A percentile compares a stretch with the other conserved stretches of the same genome.
Conservation (phyloP, 2,888 invertebrate genomes). For the Melipona bicolor region DNA sequence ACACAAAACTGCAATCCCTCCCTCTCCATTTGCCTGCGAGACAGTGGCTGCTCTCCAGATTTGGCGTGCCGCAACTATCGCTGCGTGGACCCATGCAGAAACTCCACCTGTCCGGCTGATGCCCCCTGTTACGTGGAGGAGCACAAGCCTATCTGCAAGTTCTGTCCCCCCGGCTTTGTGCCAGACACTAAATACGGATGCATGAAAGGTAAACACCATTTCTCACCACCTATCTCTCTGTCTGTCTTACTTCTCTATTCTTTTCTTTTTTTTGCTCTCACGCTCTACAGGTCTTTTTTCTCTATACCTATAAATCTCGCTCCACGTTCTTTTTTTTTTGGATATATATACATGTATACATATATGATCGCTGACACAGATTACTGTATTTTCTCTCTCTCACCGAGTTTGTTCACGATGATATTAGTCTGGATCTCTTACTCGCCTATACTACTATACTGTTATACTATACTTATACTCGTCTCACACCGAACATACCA, state of each 20-base stretch:
- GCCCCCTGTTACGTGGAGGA: slow-evolving; percentile 97
- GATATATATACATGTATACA: slow-evolving; percentile 12
- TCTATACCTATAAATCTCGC: slow-evolving; percentile 11
- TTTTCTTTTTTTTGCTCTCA: slow-evolving; percentile 33
- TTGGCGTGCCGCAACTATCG: slow-evolving; percentile 94
- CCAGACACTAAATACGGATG: slow-evolving; percentile 97
- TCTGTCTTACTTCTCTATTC: slow-evolving; percentile 18
- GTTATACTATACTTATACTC: not conserved
- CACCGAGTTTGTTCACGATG: slow-evolving; percentile 1
- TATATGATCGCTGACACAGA: slow-evolving; percentile 17
- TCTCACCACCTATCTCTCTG: slow-evolving; percentile 75
- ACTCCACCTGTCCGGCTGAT: slow-evolving; percentile 92
- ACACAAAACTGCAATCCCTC: slow-evolving; percentile 94
- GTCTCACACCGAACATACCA: slow-evolving; percentile 68
- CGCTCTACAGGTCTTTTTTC: slow-evolving; percentile 25
- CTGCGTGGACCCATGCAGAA: slow-evolving; percentile 95
- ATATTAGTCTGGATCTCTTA: slow-evolving; percentile 9
- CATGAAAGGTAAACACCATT: slow-evolving; percentile 94
- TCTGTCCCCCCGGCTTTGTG: slow-evolving; percentile 97
- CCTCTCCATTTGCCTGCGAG: slow-evolving; percentile 94
- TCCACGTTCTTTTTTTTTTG: slow-evolving; percentile 11
- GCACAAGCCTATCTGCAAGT: slow-evolving; percentile 97
- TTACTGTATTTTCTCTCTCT: not conserved
- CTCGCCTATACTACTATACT: slow-evolving; percentile 20
- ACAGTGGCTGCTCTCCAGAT: slow-evolving; percentile 94